Conservation (phyloP, 2,797 vertebrate species). For the Coracias cyanogaster region DNA sequence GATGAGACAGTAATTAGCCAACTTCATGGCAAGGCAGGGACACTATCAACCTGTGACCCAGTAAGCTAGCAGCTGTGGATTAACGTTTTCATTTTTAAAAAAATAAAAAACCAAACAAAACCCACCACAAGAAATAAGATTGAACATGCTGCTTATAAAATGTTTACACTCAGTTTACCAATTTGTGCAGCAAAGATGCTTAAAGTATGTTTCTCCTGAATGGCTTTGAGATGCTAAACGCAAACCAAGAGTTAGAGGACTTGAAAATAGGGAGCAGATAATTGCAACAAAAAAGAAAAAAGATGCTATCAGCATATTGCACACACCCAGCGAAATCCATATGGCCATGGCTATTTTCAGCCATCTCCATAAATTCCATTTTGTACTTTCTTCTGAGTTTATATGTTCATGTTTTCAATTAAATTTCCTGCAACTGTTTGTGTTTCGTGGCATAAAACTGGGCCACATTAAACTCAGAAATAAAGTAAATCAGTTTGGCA, state of each 20-base stretch:
- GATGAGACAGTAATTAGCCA: slow-evolving; percentile 30
- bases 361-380: background rate
- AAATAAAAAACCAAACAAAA: background rate
- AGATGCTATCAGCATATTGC: background rate
- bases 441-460: background rate
- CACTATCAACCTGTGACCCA: slow-evolving; percentile 47
- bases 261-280: slow-evolving; percentile 55
- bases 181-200: slow-evolving; percentile 57
- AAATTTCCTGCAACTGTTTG: background rate
- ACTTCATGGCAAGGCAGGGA: slow-evolving; percentile 47
- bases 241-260: slow-evolving; percentile 64
- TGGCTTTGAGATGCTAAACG: slow-evolving; percentile 52
- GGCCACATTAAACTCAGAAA: background rate
- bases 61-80: slow-evolving; percentile 60
- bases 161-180: slow-evolving; percentile 67
- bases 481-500: background rate
- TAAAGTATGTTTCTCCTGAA: slow-evolving; percentile 69
- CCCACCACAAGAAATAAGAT: background rate
- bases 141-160: slow-evolving; percentile 60
- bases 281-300: background rate
- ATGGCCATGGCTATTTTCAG: slow-evolving; percentile 15
- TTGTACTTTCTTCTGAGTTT: background rate
- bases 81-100: slow-evolving; percentile 42
- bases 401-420: background rate
- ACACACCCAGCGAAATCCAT: background rate